Evolutionary conservation across 2,113 vertebrate genomes (phyloP).

Genomic region (Turnix velox): DNA sequence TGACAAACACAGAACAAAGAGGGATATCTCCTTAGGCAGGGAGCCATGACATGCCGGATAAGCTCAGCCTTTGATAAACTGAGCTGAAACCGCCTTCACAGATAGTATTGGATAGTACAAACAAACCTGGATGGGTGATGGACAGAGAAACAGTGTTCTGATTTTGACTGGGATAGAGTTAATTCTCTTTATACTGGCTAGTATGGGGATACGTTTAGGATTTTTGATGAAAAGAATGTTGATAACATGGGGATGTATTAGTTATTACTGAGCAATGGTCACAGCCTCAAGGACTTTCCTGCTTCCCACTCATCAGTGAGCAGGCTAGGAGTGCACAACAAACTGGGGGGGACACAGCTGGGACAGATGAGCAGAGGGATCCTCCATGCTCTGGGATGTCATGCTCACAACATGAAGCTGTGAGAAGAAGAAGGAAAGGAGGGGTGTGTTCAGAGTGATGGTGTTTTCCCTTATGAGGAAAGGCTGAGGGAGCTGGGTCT

Average conservation of each 20-base stretch:
- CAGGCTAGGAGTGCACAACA: background rate
- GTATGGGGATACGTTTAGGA: background rate
- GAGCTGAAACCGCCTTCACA: background rate
- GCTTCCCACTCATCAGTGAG: background rate
- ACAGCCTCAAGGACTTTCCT: background rate
- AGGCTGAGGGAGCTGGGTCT: too few relatives aligned
- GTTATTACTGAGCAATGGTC: background rate
- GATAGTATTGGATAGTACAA: background rate
- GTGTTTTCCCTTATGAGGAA: background rate
- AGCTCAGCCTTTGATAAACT: background rate
- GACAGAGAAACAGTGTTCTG: background rate
- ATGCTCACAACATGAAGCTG: background rate
- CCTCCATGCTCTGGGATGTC: background rate
- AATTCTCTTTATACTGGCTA: background rate
- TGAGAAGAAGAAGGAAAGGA: background rate
- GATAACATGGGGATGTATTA: background rate
- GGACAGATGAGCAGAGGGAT: background rate
- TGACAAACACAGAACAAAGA: background rate
- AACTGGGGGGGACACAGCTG: background rate
- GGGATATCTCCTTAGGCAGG: background rate
- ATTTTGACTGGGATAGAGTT: background rate
- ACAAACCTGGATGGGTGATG: background rate
- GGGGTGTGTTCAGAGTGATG: background rate
- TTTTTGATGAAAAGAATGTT: background rate
- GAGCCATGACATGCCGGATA: background rate